Evolutionary conservation across 2,113 vertebrate species (phyloP), one percentile per base, ranked within the genome.

Genomic region (Daubentonia madagascariensis): DNA sequence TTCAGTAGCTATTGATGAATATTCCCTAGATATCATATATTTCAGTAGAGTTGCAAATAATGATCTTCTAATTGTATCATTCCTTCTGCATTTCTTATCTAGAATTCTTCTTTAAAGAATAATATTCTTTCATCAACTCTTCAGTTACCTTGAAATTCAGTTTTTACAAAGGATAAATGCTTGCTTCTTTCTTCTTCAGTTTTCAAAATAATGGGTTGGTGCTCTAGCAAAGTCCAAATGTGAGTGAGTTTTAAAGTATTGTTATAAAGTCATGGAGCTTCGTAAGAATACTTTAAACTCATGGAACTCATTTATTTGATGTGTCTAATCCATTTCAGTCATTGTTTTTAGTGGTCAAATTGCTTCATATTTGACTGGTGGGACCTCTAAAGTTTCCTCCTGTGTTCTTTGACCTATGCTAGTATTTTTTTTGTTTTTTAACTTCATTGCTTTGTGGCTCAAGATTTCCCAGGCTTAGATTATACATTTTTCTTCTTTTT

Each of bases 131-230:
- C 30, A 84, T 87, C 30, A 73, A 87, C 30, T 50, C 48, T 89
- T 85, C 79, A 8, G 14, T 95, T 91, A 95, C 17, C 1, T 43
- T 81, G 25, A 72, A 91, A 91, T 65, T 93, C 48, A 88, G 6
- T 79, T 84, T 93, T 84, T 88, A 50, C 37, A 75, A 94, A 91
- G n/a, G 23, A 37, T 63, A 87, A 79, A 67, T 85, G 43, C 18
- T 89, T 83, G n/a, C 63, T 80, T 83, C 37, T 72, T 79, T 81
- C 43, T 67, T 92, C 79, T 72, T 94, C 40, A 73, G 0, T 90
- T 91, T 95, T 96, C 43, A 76, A 75, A 80, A 94, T 48, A 92
- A 59, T 65, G 17, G 90, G 30, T 78, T 91, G 43, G 52, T 80
- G 32, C 16, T 30, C 25, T 63, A 93, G 14, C 35, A 94, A 59